Evolutionary conservation across 2,113 vertebrate genomes (phyloP).

Genomic region (Thermophis baileyi): DNA sequence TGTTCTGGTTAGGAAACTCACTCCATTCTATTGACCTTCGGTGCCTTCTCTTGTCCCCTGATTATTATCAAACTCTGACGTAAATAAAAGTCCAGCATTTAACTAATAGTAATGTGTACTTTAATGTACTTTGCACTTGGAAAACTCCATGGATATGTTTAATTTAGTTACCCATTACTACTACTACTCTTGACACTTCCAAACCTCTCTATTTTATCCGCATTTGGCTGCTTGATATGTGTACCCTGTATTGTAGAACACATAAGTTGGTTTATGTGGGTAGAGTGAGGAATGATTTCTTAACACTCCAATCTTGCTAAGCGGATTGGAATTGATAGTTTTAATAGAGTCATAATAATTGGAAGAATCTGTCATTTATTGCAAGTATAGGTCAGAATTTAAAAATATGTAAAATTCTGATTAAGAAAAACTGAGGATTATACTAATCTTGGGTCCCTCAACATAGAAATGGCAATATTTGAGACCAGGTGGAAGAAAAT

Average conservation of each 20-base stretch:
- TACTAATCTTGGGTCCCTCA: not conserved
- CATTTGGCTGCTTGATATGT: not conserved
- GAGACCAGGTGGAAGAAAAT: not conserved
- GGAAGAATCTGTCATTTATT: not conserved
- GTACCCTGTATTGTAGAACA: not conserved
- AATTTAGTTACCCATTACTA: not conserved
- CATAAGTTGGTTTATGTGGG: not conserved
- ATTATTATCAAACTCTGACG: not conserved
- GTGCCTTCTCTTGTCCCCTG: too few species aligned
- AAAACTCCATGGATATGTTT: not conserved
- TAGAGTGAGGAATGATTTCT: not conserved
- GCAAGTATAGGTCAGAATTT: not conserved
- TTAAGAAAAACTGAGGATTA: not conserved
- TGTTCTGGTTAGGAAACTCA: not conserved
- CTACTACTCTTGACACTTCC: not conserved
- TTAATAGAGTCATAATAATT: not conserved
- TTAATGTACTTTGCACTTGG: not conserved
- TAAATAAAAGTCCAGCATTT: not conserved
- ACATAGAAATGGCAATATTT: not conserved
- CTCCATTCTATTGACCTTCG: not conserved
- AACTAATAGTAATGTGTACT: not conserved
- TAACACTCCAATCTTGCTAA: not conserved
- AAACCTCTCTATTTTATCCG: not conserved
- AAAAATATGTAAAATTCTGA: not conserved
- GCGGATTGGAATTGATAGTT: not conserved